These are phyloP conservation scores for Theonella swinhoei DNA, from an alignment of 37 sponge, comb jelly and placozoan genomes.

Conservation along the genomic window DNA sequence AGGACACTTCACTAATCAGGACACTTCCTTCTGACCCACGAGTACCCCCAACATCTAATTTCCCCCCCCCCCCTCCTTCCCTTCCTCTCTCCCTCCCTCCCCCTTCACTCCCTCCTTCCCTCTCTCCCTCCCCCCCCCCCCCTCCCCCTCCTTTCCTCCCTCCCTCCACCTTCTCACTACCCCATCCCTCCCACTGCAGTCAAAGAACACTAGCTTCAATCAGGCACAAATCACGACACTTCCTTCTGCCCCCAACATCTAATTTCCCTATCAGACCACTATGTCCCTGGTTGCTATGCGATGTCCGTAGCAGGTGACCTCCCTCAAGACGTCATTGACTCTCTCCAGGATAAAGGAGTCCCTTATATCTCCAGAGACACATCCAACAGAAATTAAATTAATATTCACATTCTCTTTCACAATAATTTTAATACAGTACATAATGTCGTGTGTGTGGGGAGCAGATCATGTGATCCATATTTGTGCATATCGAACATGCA, in stretches of 20 bases:
- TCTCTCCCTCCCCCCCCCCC: background rate
- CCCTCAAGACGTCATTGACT: slow-evolving; percentile 82
- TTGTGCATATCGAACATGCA: too few species aligned
- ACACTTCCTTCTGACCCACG: too few species aligned
- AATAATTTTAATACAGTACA: too few species aligned
- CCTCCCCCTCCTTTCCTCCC: background rate
- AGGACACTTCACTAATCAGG: too few species aligned
- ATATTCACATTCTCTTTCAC: background rate
- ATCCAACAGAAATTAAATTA: slow-evolving; percentile 32
- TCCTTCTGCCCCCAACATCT: background rate
- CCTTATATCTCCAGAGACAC: slow-evolving; percentile 76
- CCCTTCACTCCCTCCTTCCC: background rate
- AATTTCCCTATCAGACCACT: slow-evolving; percentile 39
- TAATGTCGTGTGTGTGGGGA: too few species aligned
- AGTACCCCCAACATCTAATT: too few species aligned
- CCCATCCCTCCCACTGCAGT: background rate
- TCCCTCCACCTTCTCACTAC: background rate
- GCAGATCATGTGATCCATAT: too few species aligned
- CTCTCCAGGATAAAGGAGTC: slow-evolving; percentile 70
- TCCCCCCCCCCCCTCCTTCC: slow-evolving; percentile 56
- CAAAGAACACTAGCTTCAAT: background rate
- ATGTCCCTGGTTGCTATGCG: slow-evolving; percentile 83
- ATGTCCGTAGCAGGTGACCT: slow-evolving; percentile 89
- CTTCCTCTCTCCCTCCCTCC: slow-evolving; percentile 39
- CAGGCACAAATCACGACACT: too few species aligned